Conservation (phyloP, 1,140 invertebrate genomes). For the Drosophila novamexicana region DNA sequence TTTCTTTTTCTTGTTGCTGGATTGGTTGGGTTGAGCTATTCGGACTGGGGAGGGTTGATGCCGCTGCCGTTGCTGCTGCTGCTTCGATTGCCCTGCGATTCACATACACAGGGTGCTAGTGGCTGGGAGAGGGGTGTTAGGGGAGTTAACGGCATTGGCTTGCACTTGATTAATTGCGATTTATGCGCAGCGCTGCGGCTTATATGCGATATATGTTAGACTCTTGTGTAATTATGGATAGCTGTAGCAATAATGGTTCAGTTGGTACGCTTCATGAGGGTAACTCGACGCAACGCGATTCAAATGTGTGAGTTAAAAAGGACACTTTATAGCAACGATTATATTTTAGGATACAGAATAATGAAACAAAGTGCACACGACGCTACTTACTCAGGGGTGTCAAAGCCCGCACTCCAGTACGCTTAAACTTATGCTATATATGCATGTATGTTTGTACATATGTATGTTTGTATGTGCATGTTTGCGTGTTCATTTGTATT, state of each 20-base stretch:
- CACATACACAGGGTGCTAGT: not conserved
- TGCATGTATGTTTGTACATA: not conserved
- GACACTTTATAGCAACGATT: conserved; percentile 44
- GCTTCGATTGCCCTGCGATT: conserved; percentile 36
- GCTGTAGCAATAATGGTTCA: conserved; percentile 39
- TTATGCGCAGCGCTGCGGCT: conserved; percentile 70
- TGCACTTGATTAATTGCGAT: conserved; percentile 82
- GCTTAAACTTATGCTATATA: conserved; percentile 46
- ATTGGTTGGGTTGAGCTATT: conserved; percentile 37
- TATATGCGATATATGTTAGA: conserved; percentile 66
- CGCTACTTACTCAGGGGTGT: conserved; percentile 29
- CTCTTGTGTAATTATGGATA: conserved; percentile 69
- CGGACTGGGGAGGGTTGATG: conserved; percentile 40
- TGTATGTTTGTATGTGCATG: not conserved
- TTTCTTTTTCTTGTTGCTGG: conserved; percentile 57
- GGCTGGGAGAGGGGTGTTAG: conserved; percentile 28
- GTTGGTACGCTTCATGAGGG: conserved; percentile 55
- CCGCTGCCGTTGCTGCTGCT: conserved; percentile 7
- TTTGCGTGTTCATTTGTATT: not conserved
- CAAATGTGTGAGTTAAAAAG: conserved; percentile 51
- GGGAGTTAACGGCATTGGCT: conserved; percentile 71
- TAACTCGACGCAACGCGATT: conserved; percentile 42
- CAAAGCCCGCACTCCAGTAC: conserved; percentile 41
- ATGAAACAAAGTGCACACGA: conserved; percentile 32
- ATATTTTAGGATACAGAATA: conserved; percentile 33